Base-by-base conservation (phyloP, 2,113 vertebrate genomes). In the Boulengeromyrus knoepffleri region DNA sequence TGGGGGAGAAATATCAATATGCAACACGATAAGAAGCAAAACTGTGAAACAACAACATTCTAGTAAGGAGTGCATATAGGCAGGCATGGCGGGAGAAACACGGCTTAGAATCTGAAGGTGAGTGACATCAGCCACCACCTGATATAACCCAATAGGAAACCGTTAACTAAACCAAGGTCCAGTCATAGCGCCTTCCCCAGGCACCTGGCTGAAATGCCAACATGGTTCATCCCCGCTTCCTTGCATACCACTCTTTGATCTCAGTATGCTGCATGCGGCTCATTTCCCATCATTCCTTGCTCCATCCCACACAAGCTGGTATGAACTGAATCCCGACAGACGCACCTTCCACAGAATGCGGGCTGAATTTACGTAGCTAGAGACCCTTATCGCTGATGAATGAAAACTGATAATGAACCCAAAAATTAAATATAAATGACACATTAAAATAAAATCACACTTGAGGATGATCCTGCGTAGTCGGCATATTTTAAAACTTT, bases 231-330 rank as follows among this genome's bases (percentile, higher is more conserved):
- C 84, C 89, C 58, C 19, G 45, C 84, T 85, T 42, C 45, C 89
- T 89, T 87, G 58, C 86, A 88, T 85, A 88, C 39, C 31, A 13
- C 86, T 87, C 70, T 92, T 90, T 92, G 90, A 91, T 91, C 85
- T 86, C 88, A n/a, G 50, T 58, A 45, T 90, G 89, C 88, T 27
- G 21, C 9, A 50, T 56, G 49, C 19, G n/a, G 52, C 83, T 56
- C 53, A 62, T 83, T 88, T 87, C 80, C 66, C 66, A 83, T 36
- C 80, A 15, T 15, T 31, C 52, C 70, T 70, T 17, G 8, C 85
- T 58, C 50, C 88, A 45, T 52, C 45, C 77, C 52, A 1, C 88
- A 36, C 45, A 15, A 19, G 1, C 50, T 46, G 39, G 21, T 42
- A 12, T 8, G 24, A 70, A n/a, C 47, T 1, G 31, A 12, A 13